Conservation (phyloP, 2,888 invertebrate species). For the Dusona sp. region DNA sequence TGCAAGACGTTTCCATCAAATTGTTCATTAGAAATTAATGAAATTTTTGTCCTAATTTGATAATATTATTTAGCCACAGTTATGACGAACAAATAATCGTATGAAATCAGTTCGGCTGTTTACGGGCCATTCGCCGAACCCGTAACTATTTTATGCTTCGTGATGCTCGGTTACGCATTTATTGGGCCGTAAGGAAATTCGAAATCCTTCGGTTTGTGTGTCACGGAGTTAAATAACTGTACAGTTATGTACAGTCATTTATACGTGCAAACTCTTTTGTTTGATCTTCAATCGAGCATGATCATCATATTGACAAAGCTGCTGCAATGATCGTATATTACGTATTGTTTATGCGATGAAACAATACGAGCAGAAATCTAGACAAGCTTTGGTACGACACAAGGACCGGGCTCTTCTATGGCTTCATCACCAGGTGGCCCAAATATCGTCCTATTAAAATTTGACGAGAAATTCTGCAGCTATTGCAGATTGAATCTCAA, state of each 20-base stretch:
- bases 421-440: neutral
- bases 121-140: neutral
- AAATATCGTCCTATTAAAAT: neutral
- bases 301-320: conserved; percentile 7
- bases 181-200: neutral
- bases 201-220: neutral
- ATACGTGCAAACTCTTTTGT: conserved; percentile 15
- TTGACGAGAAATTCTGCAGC: neutral
- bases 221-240: neutral
- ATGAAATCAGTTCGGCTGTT: neutral
- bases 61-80: neutral
- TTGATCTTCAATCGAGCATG: conserved; percentile 21
- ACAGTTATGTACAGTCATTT: neutral
- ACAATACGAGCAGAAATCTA: neutral
- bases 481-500: neutral
- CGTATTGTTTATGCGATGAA: conserved; percentile 11
- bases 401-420: neutral
- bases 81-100: conserved; percentile 2
- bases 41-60: conserved; percentile 29
- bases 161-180: neutral
- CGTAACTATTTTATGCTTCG: neutral
- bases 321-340: neutral
- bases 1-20: conserved; percentile 14
- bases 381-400: neutral
- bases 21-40: conserved; percentile 21